A percentile compares a stretch with the other conserved stretches of the same genome.
phyloP scores from a whole-genome alignment of 2,888 invertebrate genomes.

The Amphipyra berbera region DNA sequence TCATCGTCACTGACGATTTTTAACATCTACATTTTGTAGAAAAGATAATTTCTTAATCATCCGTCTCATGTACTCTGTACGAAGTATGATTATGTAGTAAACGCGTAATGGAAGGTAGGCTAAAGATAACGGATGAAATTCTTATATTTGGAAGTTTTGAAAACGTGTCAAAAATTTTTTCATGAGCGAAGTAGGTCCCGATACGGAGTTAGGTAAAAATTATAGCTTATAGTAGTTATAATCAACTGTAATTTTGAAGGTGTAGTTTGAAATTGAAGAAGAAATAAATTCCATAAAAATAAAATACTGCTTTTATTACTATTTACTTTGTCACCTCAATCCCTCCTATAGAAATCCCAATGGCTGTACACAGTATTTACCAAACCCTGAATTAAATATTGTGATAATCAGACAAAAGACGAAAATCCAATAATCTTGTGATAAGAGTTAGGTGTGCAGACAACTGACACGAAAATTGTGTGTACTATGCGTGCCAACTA shows the following conservation, averaged over 20 bases:
- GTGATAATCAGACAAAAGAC: no score
- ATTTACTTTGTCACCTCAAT: not conserved
- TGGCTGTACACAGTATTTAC: no score
- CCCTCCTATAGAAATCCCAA: not conserved
- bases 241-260: slow-evolving; percentile 88
- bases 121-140: slow-evolving; percentile 71
- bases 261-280: slow-evolving; percentile 89
- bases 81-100: slow-evolving; percentile 74
- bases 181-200: slow-evolving; percentile 76
- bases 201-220: slow-evolving; percentile 83
- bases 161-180: slow-evolving; percentile 87
- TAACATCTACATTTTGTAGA: slow-evolving; percentile 55
- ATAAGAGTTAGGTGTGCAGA: no score
- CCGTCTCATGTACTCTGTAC: slow-evolving; percentile 62
- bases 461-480: no score
- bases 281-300: slow-evolving; percentile 84
- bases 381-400: no score
- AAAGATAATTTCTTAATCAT: slow-evolving; percentile 48
- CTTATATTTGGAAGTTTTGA: slow-evolving; percentile 79
- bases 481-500: no score
- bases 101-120: slow-evolving; percentile 81
- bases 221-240: slow-evolving; percentile 89
- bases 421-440: no score
- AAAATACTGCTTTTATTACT: slow-evolving; percentile 35
- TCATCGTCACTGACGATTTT: slow-evolving; percentile 56